Evolutionary conservation across 2,888 invertebrate species (phyloP), one percentile per base, ranked within the genome.

Genomic region (Acleris cristana): DNA sequence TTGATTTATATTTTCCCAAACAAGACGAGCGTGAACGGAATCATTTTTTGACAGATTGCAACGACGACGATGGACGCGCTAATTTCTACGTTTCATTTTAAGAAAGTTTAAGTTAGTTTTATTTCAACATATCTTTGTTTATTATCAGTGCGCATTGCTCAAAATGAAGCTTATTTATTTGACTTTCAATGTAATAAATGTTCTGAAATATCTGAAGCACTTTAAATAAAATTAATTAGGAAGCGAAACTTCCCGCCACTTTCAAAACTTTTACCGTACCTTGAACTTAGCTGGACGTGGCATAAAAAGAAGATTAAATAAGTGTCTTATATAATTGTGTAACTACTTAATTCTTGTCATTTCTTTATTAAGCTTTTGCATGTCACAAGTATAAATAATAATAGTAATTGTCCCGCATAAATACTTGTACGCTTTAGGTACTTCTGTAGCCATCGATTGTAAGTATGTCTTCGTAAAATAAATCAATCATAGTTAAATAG

Each of bases 31-130:
- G 82, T 82, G 75, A 80, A 79, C 79, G 75, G 79, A 85, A 85
- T 84, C 83, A 87, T 84, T 84, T 65, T 89, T 88, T 89, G 90
- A 89, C 89, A 89, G 88, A 79, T 84, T 77, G 82, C 62, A 72
- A 72, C 82, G 73, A 72, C 82, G 81, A 85, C 83, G 82, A 65
- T 18, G 69, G 76, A 74, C 74, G 77, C 79, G 80, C 79, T 65
- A 21, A 45, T 62, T 79, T 64, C 69, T 73, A 80, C 84, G 84
- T 87, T 88, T 88, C 81, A 84, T 88, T 84, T 76, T 74, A 75
- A 71, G 66, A 63, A 70, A 49, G 59, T 70, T 67, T 52, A 67
- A 66, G 52, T 54, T 16, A 58, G 44, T 59, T 64, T 55, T 64
- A 64, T 59, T 64, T 34, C 19, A 19, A 18, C 3, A 4, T 18